Percentiles rank a stretch among this genome's conserved stretches.
Conservation (phyloP, 2,888 invertebrate species). For the Crioceris asparagi region DNA sequence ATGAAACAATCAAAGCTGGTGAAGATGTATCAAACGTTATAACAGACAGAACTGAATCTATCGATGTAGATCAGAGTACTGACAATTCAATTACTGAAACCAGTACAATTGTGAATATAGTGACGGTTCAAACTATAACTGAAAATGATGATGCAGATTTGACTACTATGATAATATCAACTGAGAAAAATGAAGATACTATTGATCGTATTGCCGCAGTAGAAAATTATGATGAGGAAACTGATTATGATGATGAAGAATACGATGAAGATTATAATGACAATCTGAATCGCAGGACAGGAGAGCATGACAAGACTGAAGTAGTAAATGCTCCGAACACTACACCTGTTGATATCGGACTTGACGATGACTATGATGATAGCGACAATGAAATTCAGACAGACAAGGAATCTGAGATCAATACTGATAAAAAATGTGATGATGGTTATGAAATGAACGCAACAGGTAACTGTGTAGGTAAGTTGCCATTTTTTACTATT, state of each 20-base stretch:
- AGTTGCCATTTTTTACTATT: slow-evolving; percentile 17
- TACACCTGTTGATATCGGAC: slow-evolving; percentile 5
- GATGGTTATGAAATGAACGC: slow-evolving; percentile 39
- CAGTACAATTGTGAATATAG: too few relatives aligned
- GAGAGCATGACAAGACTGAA: not conserved
- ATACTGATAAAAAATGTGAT: slow-evolving; percentile 11
- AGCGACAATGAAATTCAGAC: slow-evolving; percentile 11
- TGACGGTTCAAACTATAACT: too few relatives aligned
- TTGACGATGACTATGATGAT: slow-evolving; percentile 11
- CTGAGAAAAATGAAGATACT: not conserved
- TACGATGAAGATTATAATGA: not conserved
- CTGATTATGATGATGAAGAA: slow-evolving; percentile 1
- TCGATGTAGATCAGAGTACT: too few relatives aligned
- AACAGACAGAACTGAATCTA: too few relatives aligned
- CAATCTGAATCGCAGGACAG: not conserved
- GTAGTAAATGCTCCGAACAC: not conserved
- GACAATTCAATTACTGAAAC: too few relatives aligned
- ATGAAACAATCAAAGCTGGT: too few relatives aligned
- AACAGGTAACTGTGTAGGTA: slow-evolving; percentile 38
- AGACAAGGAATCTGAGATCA: slow-evolving; percentile 7
- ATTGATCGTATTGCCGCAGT: too few relatives aligned
- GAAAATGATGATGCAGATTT: too few relatives aligned
- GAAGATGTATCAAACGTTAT: too few relatives aligned
- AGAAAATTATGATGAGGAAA: not conserved
- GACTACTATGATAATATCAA: not conserved